A percentile compares a stretch with the other conserved stretches of the same genome.
These are phyloP conservation scores for Spisula subtruncata DNA, from an alignment of 2,888 invertebrate species.

Conservation along the genomic window DNA sequence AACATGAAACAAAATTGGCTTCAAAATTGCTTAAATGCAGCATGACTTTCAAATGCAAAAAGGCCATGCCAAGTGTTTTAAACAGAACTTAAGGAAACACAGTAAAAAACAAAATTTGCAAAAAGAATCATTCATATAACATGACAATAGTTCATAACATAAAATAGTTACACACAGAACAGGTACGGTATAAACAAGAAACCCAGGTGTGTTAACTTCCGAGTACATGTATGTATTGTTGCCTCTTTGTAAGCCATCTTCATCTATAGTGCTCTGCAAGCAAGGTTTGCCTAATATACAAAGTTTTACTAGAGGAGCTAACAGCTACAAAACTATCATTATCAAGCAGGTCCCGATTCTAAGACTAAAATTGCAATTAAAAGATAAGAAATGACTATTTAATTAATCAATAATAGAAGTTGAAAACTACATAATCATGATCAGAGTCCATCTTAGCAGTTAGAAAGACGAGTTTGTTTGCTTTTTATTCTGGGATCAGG, in stretches of 20 bases:
- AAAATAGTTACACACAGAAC: not conserved
- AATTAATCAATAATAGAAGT: too few species aligned
- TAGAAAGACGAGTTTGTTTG: too few species aligned
- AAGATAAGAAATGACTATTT: too few species aligned
- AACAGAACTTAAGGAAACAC: constrained; percentile 9
- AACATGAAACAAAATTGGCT: not conserved
- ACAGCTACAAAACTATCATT: not conserved
- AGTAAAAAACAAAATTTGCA: constrained; percentile 7
- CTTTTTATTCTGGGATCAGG: too few species aligned
- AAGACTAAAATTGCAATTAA: too few species aligned
- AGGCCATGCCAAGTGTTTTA: constrained; percentile 11
- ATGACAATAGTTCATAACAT: not conserved
- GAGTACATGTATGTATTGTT: not conserved
- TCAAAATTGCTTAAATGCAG: not conserved
- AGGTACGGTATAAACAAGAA: not conserved
- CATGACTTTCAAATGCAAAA: not conserved
- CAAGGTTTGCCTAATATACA: not conserved
- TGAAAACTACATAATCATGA: too few species aligned
- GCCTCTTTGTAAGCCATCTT: not conserved
- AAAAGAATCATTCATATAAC: constrained; percentile 8
- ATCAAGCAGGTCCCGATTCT: not conserved
- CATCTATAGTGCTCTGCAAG: not conserved
- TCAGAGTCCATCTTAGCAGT: too few species aligned
- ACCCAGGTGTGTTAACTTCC: not conserved
- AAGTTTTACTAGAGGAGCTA: not conserved